A percentile compares a stretch with the other conserved stretches of the same genome.
Conservation (phyloP, 2,888 invertebrate genomes). For the Ophion ventricosus region DNA sequence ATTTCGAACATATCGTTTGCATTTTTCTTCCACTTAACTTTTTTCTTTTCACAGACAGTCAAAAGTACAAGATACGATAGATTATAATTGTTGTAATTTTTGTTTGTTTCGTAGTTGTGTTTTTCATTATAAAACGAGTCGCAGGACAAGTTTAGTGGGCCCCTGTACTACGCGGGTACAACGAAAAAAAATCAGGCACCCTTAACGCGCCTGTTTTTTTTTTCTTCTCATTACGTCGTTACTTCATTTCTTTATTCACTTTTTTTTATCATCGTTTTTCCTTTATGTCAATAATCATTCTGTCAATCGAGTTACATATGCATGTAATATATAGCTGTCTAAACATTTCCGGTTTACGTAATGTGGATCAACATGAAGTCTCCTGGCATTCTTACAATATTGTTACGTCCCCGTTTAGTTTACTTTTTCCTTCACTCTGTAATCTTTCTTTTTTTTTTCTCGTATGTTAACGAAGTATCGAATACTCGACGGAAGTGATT, state of each 20-base stretch:
- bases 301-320: conserved; percentile 55
- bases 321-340: conserved; percentile 57
- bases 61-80: conserved; percentile 66
- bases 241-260: conserved; percentile 57
- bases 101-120: conserved; percentile 56
- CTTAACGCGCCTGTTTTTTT: conserved; percentile 64
- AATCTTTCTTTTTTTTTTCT: conserved; percentile 46
- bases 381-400: conserved; percentile 47
- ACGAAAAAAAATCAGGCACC: conserved; percentile 74
- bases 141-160: conserved; percentile 78
- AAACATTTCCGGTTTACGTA: conserved; percentile 61
- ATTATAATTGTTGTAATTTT: conserved; percentile 55
- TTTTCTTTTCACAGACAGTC: conserved; percentile 62
- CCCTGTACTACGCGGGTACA: conserved; percentile 77
- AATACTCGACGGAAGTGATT: conserved; percentile 47
- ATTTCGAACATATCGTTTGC: conserved; percentile 57
- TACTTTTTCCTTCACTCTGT: conserved; percentile 21
- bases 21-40: conserved; percentile 29
- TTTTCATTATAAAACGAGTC: conserved; percentile 66
- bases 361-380: conserved; percentile 59
- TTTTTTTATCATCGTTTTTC: conserved; percentile 46
- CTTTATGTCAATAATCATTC: conserved; percentile 60
- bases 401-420: conserved; percentile 59
- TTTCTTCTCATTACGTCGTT: conserved; percentile 54
- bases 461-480: conserved; percentile 23